Evolutionary conservation across 2,888 invertebrate species (phyloP).

Genomic region (Zaprionus obscuricornis): DNA sequence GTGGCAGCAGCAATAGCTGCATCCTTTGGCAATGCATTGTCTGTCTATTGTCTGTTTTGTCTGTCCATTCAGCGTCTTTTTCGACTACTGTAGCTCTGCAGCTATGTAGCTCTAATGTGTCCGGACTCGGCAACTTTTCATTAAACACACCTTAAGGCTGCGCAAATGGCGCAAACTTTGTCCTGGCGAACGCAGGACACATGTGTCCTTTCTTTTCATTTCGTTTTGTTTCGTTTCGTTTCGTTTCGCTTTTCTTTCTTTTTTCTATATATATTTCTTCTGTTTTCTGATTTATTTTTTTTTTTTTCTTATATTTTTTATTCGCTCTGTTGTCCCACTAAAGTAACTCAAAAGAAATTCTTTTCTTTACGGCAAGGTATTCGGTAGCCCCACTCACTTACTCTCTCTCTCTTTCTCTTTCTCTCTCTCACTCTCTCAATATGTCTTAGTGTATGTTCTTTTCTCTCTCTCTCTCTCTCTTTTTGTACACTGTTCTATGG

Average conservation of each 20-base stretch:
- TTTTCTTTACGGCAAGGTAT: slow-evolving; percentile 54
- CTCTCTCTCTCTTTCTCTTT: background rate
- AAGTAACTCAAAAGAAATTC: slow-evolving; percentile 70
- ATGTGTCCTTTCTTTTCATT: slow-evolving; percentile 46
- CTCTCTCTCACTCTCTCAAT: no score
- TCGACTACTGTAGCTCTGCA: slow-evolving; percentile 2
- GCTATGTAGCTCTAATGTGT: slow-evolving; percentile 44
- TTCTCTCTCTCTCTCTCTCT: background rate
- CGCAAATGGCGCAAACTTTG: slow-evolving; percentile 67
- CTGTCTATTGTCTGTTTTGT: slow-evolving; percentile 50
- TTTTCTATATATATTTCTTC: no score
- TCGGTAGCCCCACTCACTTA: slow-evolving; percentile 9
- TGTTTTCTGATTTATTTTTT: no score
- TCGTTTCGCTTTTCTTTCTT: background rate
- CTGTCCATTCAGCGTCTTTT: slow-evolving; percentile 6
- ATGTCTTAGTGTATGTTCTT: background rate
- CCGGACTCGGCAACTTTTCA: slow-evolving; percentile 66
- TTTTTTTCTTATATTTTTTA: slow-evolving; percentile 3
- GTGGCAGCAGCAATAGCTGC: slow-evolving; percentile 38
- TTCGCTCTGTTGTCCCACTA: slow-evolving; percentile 31
- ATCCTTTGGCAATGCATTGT: slow-evolving; percentile 55
- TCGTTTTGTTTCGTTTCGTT: background rate
- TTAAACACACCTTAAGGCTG: slow-evolving; percentile 75
- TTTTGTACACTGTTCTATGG: background rate
- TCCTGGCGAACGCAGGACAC: slow-evolving; percentile 51